Evolutionary conservation across 1,140 invertebrate genomes (phyloP).

Genomic region (Drosophila mojavensis): DNA sequence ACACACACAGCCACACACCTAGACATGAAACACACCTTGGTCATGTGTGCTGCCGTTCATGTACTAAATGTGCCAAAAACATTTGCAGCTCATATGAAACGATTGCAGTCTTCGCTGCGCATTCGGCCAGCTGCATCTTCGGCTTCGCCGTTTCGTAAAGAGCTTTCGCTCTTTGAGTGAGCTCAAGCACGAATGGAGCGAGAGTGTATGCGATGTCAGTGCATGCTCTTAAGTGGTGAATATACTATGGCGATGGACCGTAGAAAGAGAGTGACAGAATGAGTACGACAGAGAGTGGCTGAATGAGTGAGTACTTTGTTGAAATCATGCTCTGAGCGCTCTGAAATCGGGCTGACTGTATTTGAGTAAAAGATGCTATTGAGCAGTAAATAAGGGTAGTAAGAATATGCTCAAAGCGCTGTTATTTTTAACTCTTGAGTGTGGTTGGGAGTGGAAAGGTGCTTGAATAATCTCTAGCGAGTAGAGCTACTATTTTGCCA

Average conservation of each 20-base stretch:
- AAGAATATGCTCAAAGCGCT: neutral
- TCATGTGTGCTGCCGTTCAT: constrained; percentile 53
- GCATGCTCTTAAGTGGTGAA: constrained; percentile 55
- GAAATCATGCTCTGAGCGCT: neutral
- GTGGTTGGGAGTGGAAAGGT: no score
- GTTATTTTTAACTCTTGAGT: neutral
- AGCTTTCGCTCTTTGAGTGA: constrained; percentile 50
- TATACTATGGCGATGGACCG: neutral
- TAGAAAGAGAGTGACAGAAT: neutral
- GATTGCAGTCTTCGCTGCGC: neutral
- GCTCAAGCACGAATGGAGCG: constrained; percentile 24
- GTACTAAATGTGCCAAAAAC: constrained; percentile 68
- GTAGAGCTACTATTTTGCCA: neutral
- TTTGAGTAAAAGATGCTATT: neutral
- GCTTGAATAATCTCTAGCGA: no score
- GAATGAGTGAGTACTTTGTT: neutral
- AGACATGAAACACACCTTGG: constrained; percentile 15
- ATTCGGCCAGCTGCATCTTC: neutral
- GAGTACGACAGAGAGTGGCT: neutral
- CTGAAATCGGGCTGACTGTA: neutral
- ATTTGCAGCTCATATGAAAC: constrained; percentile 22
- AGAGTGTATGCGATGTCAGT: neutral
- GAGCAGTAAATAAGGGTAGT: no score
- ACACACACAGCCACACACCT: constrained; percentile 12
- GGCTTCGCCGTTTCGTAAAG: constrained; percentile 26